Evolutionary conservation across 2,888 invertebrate genomes (phyloP).

Genomic region (Idaea dimidiata): DNA sequence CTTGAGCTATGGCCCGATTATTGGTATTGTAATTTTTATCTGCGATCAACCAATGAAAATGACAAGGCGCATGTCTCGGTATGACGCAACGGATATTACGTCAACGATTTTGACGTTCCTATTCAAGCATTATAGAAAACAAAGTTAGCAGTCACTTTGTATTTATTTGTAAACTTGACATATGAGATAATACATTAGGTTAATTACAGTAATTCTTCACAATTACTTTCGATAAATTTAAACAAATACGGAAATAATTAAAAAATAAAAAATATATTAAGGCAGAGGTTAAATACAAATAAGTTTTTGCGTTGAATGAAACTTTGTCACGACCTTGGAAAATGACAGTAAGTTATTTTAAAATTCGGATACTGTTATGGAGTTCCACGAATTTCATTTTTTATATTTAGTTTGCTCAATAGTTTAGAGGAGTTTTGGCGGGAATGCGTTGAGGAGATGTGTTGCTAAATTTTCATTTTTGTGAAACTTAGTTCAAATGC

Average conservation of each 20-base stretch:
- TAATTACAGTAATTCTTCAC: no score
- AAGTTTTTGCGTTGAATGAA: not conserved
- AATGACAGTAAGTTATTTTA: not conserved
- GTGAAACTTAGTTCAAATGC: no score
- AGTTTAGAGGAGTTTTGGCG: no score
- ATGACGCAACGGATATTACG: conserved; percentile 84
- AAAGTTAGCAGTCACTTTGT: not conserved
- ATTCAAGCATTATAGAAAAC: conserved; percentile 8
- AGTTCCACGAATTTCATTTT: not conserved
- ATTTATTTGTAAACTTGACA: not conserved
- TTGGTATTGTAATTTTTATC: conserved; percentile 72
- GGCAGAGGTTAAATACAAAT: not conserved
- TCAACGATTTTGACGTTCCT: conserved; percentile 56
- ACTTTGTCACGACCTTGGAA: not conserved
- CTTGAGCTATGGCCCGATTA: conserved; percentile 74
- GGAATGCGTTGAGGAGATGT: no score
- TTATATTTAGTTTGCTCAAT: not conserved
- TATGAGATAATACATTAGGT: not conserved
- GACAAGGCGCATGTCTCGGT: conserved; percentile 82
- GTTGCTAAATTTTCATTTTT: no score
- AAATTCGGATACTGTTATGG: not conserved
- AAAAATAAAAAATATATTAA: not conserved
- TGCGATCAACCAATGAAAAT: conserved; percentile 76
- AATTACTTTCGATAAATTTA: no score
- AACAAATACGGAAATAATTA: not conserved